phyloP scores from a whole-genome alignment of 2,113 vertebrate genomes.

The Marmota monax region DNA sequence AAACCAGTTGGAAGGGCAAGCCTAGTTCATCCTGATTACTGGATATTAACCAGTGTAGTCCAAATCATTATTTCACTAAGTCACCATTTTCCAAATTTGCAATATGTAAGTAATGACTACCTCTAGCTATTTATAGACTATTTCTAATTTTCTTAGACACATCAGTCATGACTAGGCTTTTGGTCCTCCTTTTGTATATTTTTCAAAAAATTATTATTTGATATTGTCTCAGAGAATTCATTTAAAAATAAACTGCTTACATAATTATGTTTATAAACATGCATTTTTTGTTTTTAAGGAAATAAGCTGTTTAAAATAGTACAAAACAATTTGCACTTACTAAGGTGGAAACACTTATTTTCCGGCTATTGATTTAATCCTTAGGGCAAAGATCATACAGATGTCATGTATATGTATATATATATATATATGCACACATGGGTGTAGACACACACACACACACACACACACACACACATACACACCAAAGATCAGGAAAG shows the following conservation, averaged over 20 bases:
- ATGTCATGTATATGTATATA: not conserved
- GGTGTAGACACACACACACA: too few species aligned
- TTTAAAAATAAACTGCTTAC: conserved; percentile 26
- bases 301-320: not conserved
- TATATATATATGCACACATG: not conserved
- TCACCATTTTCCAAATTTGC: not conserved
- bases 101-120: not conserved
- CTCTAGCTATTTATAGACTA: not conserved
- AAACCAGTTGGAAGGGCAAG: conserved; percentile 56
- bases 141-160: conserved; percentile 4
- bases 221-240: not conserved
- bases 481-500: not conserved
- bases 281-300: conserved; percentile 20
- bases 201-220: conserved; percentile 15
- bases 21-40: not conserved
- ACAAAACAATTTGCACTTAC: not conserved
- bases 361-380: not conserved
- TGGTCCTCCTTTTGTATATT: not conserved
- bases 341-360: not conserved
- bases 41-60: conserved; percentile 27
- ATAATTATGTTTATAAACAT: conserved; percentile 16
- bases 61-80: conserved; percentile 31
- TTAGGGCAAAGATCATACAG: not conserved
- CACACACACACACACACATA: not conserved
- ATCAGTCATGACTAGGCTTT: not conserved